Conservation (phyloP, 2,888 invertebrate species). For the Caenorhabditis afra region DNA sequence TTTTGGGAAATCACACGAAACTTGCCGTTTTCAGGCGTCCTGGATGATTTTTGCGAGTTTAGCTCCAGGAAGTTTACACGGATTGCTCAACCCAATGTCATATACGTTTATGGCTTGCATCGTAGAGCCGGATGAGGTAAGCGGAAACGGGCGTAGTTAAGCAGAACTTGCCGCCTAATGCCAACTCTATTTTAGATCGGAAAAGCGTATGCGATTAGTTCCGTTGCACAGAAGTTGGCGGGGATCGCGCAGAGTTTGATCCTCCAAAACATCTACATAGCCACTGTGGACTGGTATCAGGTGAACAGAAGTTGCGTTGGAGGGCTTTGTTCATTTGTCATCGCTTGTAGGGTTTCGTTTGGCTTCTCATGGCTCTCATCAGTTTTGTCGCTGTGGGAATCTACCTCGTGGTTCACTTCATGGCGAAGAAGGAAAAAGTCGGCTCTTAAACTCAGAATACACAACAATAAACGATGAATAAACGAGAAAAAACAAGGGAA, state of each 20-base stretch:
- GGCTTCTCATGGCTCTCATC: slow-evolving; percentile 74
- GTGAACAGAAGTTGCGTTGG: slow-evolving; percentile 25
- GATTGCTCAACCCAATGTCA: slow-evolving; percentile 76
- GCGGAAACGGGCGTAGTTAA: neutral
- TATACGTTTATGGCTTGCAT: slow-evolving; percentile 77
- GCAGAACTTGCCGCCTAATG: no score
- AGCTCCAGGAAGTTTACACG: slow-evolving; percentile 74
- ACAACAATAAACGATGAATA: slow-evolving; percentile 27
- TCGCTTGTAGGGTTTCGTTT: slow-evolving; percentile 74
- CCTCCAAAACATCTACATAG: slow-evolving; percentile 76
- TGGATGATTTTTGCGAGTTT: slow-evolving; percentile 76
- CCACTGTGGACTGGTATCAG: slow-evolving; percentile 78
- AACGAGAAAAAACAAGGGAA: neutral
- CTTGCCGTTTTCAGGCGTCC: slow-evolving; percentile 60
- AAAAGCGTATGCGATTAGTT: slow-evolving; percentile 74
- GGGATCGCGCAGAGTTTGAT: slow-evolving; percentile 73
- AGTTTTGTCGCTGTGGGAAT: slow-evolving; percentile 67
- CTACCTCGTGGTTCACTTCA: slow-evolving; percentile 71
- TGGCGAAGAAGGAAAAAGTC: slow-evolving; percentile 70
- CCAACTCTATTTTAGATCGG: slow-evolving; percentile 68
- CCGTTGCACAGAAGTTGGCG: slow-evolving; percentile 74
- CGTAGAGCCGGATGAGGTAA: slow-evolving; percentile 74
- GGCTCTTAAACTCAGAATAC: slow-evolving; percentile 52
- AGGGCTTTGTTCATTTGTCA: slow-evolving; percentile 21
- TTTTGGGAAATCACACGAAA: neutral